A percentile compares a stretch with the other conserved stretches of the same genome.
Conservation (phyloP, 1,140 invertebrate genomes). For the Drosophila pallidifrons region DNA sequence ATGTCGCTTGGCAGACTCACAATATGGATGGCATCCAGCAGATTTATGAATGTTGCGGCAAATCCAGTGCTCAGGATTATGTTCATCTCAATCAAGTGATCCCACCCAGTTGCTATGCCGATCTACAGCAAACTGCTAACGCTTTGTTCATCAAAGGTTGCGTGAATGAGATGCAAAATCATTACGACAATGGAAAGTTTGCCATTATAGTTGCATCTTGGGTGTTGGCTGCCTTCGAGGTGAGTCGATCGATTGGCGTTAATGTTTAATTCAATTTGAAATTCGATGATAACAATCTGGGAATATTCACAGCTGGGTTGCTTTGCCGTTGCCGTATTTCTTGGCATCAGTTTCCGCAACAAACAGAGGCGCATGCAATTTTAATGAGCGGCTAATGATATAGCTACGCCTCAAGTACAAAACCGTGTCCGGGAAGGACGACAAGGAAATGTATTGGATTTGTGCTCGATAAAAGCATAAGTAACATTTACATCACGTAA, state of each 20-base stretch:
- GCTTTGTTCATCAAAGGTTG: slow-evolving; percentile 66
- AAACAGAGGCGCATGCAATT: slow-evolving; percentile 82
- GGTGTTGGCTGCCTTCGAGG: slow-evolving; percentile 72
- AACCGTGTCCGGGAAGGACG: slow-evolving; percentile 10
- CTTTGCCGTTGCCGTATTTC: slow-evolving; percentile 61
- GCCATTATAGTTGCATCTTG: slow-evolving; percentile 70
- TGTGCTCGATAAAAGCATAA: slow-evolving; percentile 37
- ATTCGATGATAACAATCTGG: slow-evolving; percentile 12
- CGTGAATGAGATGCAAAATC: slow-evolving; percentile 67
- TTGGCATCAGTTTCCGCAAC: slow-evolving; percentile 79
- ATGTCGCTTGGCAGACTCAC: slow-evolving; percentile 74
- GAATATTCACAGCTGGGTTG: slow-evolving; percentile 63
- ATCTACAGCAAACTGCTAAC: slow-evolving; percentile 53
- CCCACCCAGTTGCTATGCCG: slow-evolving; percentile 71
- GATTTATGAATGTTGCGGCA: slow-evolving; percentile 74
- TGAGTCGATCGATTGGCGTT: slow-evolving; percentile 31
- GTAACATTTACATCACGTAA: slow-evolving; percentile 40
- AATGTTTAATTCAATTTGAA: neutral
- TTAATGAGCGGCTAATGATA: slow-evolving; percentile 47
- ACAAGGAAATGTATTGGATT: slow-evolving; percentile 40
- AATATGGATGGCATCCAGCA: slow-evolving; percentile 74
- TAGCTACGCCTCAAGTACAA: slow-evolving; percentile 56
- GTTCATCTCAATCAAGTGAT: slow-evolving; percentile 61
- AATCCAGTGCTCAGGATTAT: slow-evolving; percentile 74
- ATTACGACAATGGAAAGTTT: slow-evolving; percentile 66